Base-by-base conservation (phyloP, 2,888 invertebrate genomes). In the Phanerotoma sp. region DNA sequence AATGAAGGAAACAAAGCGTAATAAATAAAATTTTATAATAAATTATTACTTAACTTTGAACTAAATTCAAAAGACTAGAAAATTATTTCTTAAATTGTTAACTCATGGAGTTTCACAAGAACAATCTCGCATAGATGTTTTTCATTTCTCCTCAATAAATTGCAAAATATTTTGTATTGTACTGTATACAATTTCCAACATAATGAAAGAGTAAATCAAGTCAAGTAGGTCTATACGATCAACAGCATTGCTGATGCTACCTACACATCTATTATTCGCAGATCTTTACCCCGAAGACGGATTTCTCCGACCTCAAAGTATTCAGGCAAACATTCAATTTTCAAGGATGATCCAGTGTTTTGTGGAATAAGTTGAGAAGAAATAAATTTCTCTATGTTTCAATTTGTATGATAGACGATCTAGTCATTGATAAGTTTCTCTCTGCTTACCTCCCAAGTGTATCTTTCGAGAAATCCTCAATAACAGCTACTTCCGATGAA, bases 251-350 rank as follows among this genome's bases (percentile, higher is more conserved):
- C 41, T 53, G 45, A 51, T 44, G 42, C 38, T 46, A 30, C 46
- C 47, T 16, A 41, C 28, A 13, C 13, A 46, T 13, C n/a, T n/a
- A n/a, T n/a, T 44, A 47, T 21, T 56, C 21, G 47, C 54, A 47
- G 51, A 56, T 18, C 30, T 51, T 51, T 41, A 49, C 37, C 52
- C 49, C 25, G 51, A 52, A 51, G 41, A 62, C 38, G 60, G 63
- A 73, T 75, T 74, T 75, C 75, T 70, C 73, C 66, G 75, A 71
- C 75, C 74, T 71, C 64, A 69, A 75, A 73, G 70, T 63, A 57
- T 54, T 51, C 21, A 45, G n/a, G n/a, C 33, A 32, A 7, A 25
- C 42, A 18, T 49, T 51, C 45, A 46, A 53, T 55, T 33, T 57
- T 5, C 21, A 13, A 37, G 4, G 35, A 48, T 32, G 18, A 18